Evolutionary conservation across 2,113 vertebrate species (phyloP), one percentile per base, ranked within the genome.

Genomic region (Salvelinus fontinalis): DNA sequence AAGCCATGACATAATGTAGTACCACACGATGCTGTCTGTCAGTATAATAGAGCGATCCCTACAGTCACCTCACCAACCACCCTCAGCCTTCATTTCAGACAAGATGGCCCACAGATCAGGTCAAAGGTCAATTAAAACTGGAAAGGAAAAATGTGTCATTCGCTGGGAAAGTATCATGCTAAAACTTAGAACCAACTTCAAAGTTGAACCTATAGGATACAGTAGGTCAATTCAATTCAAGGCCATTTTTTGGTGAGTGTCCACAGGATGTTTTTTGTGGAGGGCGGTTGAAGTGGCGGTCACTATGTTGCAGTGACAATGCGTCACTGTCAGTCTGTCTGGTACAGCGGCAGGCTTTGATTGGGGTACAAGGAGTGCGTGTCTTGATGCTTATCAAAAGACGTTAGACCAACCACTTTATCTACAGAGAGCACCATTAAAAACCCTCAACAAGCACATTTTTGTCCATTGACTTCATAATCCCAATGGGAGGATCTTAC

Each of bases 351-450:
- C n/a, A 3, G 31, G 69, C 74, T 66, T 86, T 86, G 78, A 86
- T 5, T 77, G 70, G 74, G 51, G 60, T 14, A 31, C 2, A 8
- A 31, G 27, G 27, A 31, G 26, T 67, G 27, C 2, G 18, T 79
- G 80, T 49, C 29, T 70, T 64, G 83, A 86, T 85, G 72, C 57
- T 71, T 84, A 87, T 87, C 86, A 49, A 69, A 77, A 26, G 51
- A 85, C 13, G 82, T 89, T 81, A 80, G 59, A 62, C n/a, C 18
- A 70, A 18, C 24, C 39, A 54, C 54, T 70, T 74, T 13, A 76
- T 85, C 77, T 84, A 13, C 81, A 34, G 62, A 73, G 34, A 68
- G 79, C 62, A 67, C 26, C 68, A 73, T 59, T 79, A 71, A 80
- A 76, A 80, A 76, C 31, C 77, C 75, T 78, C 68, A 78, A 75